Conservation (phyloP, 2,888 invertebrate genomes). For the Agrochola lota region DNA sequence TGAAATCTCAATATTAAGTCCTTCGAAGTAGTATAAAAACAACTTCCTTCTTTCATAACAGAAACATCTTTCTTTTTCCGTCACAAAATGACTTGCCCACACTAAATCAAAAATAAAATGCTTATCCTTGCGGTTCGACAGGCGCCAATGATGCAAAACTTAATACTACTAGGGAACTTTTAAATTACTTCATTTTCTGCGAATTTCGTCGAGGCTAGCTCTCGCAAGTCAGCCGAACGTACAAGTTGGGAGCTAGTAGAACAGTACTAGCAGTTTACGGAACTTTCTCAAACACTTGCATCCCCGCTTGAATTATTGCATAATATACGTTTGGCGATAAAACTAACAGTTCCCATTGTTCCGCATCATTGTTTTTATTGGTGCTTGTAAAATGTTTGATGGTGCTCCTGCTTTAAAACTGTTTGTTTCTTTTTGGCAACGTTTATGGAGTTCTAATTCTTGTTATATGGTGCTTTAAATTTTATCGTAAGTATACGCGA, state of each 20-base stretch:
- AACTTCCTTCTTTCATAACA: background rate
- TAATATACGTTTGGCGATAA: conserved; percentile 82
- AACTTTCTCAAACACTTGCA: conserved; percentile 83
- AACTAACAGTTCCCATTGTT: conserved; percentile 81
- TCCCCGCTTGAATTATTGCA: conserved; percentile 83
- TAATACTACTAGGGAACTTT: conserved; percentile 68
- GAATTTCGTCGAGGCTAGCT: conserved; percentile 70
- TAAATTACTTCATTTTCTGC: conserved; percentile 78
- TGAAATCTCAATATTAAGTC: too few relatives aligned
- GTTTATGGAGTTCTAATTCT: conserved; percentile 39
- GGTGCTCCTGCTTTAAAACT: conserved; percentile 59
- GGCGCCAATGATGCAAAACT: conserved; percentile 73
- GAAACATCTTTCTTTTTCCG: conserved; percentile 5
- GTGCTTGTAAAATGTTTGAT: conserved; percentile 77
- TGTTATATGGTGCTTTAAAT: conserved; percentile 41
- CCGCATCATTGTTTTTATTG: conserved; percentile 81
- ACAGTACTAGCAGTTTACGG: conserved; percentile 72
- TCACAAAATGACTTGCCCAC: background rate
- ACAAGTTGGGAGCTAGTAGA: conserved; percentile 72
- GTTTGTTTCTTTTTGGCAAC: conserved; percentile 63
- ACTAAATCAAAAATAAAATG: conserved; percentile 61
- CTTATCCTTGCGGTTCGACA: conserved; percentile 66
- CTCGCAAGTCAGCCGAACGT: conserved; percentile 74
- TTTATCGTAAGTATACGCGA: background rate
- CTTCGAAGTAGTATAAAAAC: background rate